Evolutionary conservation across 1,140 invertebrate genomes (phyloP).

Genomic region (Dolichoris vasculosae): DNA sequence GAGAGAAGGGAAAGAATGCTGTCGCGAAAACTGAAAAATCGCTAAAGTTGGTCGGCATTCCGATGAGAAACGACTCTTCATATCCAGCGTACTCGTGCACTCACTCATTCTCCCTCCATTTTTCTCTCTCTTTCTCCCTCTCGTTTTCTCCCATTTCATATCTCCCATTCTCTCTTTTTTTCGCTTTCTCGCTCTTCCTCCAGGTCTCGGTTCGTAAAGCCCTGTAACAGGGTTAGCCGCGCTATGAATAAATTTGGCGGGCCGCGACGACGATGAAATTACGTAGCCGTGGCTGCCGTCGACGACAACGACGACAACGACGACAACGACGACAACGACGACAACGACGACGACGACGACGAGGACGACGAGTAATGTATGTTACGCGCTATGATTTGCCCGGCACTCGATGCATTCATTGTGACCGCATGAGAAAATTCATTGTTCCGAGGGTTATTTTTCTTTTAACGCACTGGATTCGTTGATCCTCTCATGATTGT

Average conservation of each 20-base stretch:
- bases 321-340: constrained; percentile 6
- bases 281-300: constrained; percentile 23
- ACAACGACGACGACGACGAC: neutral
- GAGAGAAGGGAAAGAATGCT: neutral
- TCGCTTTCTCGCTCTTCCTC: neutral
- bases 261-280: constrained; percentile 60
- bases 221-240: constrained; percentile 69
- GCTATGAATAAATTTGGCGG: constrained; percentile 73
- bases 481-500: neutral
- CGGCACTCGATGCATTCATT: constrained; percentile 50
- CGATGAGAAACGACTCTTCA: constrained; percentile 65
- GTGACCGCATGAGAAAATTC: constrained; percentile 31
- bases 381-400: constrained; percentile 53
- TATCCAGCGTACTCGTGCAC: constrained; percentile 47
- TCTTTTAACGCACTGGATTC: neutral
- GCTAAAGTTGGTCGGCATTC: constrained; percentile 64
- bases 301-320: neutral
- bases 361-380: constrained; percentile 37
- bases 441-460: constrained; percentile 34
- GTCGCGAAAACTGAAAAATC: constrained; percentile 60
- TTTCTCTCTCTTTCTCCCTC: neutral
- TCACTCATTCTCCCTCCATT: neutral
- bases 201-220: constrained; percentile 65
- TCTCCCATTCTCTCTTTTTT: neutral
- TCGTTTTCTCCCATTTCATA: too few species aligned